A percentile compares a stretch with the other conserved stretches of the same genome.
These are phyloP conservation scores for Herpetotheres cachinnans DNA, from an alignment of 2,113 vertebrate genomes.

Conservation along the genomic window DNA sequence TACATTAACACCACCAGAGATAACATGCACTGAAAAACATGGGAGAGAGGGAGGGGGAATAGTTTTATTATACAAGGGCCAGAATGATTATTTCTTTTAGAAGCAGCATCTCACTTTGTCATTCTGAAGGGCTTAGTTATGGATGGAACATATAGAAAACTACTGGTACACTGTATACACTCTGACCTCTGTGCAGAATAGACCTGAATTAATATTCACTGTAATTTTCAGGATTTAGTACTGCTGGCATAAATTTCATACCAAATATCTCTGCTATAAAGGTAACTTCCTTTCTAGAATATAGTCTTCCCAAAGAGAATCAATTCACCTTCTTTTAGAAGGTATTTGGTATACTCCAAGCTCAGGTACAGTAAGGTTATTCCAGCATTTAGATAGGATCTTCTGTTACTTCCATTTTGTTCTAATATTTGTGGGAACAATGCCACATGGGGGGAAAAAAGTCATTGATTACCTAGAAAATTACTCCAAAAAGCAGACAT, in stretches of 20 bases:
- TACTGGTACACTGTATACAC: background rate
- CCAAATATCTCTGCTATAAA: background rate
- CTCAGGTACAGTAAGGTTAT: background rate
- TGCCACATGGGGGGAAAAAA: background rate
- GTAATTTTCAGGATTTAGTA: background rate
- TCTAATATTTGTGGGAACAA: background rate
- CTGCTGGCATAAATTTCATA: background rate
- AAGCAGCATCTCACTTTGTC: background rate
- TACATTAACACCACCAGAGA: background rate
- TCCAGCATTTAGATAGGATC: background rate
- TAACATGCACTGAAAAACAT: background rate
- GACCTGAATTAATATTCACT: background rate
- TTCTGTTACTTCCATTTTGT: background rate
- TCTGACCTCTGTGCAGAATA: background rate
- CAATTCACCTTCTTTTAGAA: background rate
- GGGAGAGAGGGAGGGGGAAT: background rate
- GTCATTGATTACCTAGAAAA: background rate
- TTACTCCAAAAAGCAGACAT: background rate
- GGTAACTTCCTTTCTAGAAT: background rate
- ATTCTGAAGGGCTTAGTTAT: background rate
- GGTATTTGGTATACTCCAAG: background rate
- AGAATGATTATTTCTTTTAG: background rate
- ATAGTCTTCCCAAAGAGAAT: background rate
- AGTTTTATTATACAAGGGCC: background rate
- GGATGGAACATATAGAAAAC: background rate